These are phyloP conservation scores for Cardiocondyla obscurior DNA, from an alignment of 1,140 invertebrate species.

Conservation along the genomic window DNA sequence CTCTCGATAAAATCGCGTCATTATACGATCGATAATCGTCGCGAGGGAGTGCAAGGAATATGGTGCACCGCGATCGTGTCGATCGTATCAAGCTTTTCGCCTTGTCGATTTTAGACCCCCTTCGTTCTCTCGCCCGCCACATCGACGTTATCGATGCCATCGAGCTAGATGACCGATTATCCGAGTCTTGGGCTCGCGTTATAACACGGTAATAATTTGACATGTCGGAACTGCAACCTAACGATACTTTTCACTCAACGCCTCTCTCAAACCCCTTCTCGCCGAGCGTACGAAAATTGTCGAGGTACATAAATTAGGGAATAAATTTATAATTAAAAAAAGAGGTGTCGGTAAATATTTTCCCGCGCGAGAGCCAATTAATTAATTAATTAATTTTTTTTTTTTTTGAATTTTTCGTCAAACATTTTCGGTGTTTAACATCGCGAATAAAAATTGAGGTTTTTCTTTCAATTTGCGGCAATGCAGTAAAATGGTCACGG, in stretches of 20 bases:
- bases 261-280: neutral
- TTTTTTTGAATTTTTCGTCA: neutral
- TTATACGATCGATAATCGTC: slow-evolving; percentile 35
- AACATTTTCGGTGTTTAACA: neutral
- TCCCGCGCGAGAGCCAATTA: too few relatives aligned
- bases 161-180: slow-evolving; percentile 36
- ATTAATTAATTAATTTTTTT: too few relatives aligned
- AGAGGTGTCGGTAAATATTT: neutral
- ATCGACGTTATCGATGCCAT: slow-evolving; percentile 46
- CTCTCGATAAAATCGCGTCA: slow-evolving; percentile 42
- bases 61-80: neutral
- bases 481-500: neutral
- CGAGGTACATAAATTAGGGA: too few relatives aligned
- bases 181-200: neutral
- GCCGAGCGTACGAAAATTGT: too few relatives aligned
- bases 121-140: slow-evolving; percentile 17
- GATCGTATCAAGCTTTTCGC: slow-evolving; percentile 20
- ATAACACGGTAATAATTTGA: neutral
- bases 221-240: neutral
- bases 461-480: slow-evolving; percentile 5
- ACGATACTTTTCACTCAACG: neutral
- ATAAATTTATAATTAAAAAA: slow-evolving; percentile 13
- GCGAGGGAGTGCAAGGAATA: neutral
- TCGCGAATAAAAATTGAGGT: neutral
- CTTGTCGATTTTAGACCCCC: slow-evolving; percentile 11